A percentile compares a stretch with the other conserved stretches of the same genome.
phyloP scores from a whole-genome alignment of 37 sponge, comb jelly and placozoan species.

The Amphimedon queenslandica region DNA sequence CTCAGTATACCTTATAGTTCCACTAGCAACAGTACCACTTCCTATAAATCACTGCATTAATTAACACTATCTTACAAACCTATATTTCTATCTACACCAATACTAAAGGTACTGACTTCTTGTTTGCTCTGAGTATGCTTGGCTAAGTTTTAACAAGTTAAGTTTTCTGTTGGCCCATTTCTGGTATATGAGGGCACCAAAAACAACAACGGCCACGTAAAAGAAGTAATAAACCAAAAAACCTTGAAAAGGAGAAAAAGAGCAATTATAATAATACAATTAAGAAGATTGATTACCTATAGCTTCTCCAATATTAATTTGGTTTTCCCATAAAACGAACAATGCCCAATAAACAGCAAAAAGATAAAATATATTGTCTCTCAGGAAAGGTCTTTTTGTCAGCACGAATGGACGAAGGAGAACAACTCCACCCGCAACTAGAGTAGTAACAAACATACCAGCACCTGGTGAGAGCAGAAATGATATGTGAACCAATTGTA shows the following conservation, averaged over 20 bases:
- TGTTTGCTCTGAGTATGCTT: too few species aligned
- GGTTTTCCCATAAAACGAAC: constrained; percentile 71
- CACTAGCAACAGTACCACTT: too few species aligned
- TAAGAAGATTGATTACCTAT: too few species aligned
- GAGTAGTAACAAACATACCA: constrained; percentile 93
- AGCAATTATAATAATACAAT: too few species aligned
- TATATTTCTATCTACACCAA: too few species aligned
- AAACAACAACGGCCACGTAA: constrained; percentile 85
- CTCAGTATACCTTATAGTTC: too few species aligned
- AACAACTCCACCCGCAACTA: constrained; percentile 85
- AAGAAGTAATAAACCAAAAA: constrained; percentile 74
- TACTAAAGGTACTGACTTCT: too few species aligned
- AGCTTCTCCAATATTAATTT: constrained; percentile 51
- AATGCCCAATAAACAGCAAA: constrained; percentile 80
- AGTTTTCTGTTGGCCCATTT: constrained; percentile 50
- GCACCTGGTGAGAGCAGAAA: constrained; percentile 62
- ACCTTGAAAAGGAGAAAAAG: too few species aligned
- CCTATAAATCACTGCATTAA: too few species aligned
- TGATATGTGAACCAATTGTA: not conserved
- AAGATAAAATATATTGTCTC: constrained; percentile 92
- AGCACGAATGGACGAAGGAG: constrained; percentile 72
- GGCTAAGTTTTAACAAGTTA: too few species aligned
- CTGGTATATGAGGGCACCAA: constrained; percentile 76
- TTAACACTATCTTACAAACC: too few species aligned
- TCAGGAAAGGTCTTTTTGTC: constrained; percentile 85